Evolutionary conservation across 92 coral and sea anemone species (phyloP), one percentile per base, ranked within the genome.

Genomic region (Bergia puertoricense): DNA sequence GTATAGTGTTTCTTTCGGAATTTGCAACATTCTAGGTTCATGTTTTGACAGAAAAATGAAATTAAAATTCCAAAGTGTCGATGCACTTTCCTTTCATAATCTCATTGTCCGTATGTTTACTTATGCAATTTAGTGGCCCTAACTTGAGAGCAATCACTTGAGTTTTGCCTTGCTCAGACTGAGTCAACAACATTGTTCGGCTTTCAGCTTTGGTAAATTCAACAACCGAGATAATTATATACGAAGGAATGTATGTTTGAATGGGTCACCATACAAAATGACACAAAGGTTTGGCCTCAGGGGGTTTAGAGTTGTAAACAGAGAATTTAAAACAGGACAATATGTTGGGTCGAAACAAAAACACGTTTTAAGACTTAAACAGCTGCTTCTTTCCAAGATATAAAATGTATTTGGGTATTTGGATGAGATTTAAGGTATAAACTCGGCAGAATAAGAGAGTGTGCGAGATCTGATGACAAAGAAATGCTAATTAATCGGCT

Each of bases 11-110:
- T 82, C 86, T 2, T 82, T 44, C 22, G 59, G 54, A 44, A 68
- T 68, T 23, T 42, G 73, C 41, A 82, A 68, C 40, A 62, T 36
- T 79, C 44, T 23, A 10, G 68, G 43, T 51, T 79, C 23, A 37
- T 79, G 83, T 81, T 81, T 81, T 81, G 73, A 81, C 73, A 81
- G 85, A 77, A 76, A 41, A 76, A 6, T 39, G 57, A 77, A 77
- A 77, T 77, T 45, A 77, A 44, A 77, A 81, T 59, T 81, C 74
- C 85, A 59, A 81, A 59, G 74, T 22, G 37, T 37, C 22, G 48
- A 81, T 0, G 71, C 48, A 4, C 30, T 81, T 57, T 15, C 56
- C 42, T 62, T 3, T 18, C 30, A 62, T 16, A 62, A 16, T 62
- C 30, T 50, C n/a, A 57, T 62, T 62, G 85, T 59, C 37, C 20